These are phyloP conservation scores for Acrocephalus kingi DNA, from an alignment of 2,113 vertebrate species.

Conservation along the genomic window DNA sequence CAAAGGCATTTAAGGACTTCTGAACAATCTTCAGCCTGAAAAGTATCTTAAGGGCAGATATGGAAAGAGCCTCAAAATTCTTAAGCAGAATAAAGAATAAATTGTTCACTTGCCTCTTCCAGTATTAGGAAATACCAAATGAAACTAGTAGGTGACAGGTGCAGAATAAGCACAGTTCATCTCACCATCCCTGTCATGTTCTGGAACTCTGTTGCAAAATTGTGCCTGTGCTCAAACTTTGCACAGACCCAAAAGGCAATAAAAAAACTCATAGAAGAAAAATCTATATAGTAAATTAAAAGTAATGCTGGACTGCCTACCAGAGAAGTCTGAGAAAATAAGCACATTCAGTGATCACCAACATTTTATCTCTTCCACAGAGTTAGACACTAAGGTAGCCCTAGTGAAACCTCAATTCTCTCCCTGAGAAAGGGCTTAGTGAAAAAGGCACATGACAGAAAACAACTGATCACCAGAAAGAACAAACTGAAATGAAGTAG, in stretches of 20 bases:
- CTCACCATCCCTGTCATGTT: neutral
- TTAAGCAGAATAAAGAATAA: neutral
- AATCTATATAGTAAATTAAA: neutral
- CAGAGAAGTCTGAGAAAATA: neutral
- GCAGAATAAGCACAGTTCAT: neutral
- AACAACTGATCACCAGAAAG: neutral
- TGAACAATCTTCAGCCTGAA: neutral
- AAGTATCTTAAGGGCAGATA: neutral
- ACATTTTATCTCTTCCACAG: neutral
- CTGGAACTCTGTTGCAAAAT: neutral
- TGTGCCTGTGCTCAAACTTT: neutral
- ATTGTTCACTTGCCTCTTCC: neutral
- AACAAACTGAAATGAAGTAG: neutral
- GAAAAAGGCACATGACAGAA: neutral
- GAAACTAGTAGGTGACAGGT: neutral
- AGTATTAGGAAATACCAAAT: neutral
- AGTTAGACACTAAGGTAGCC: neutral
- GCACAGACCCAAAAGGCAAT: neutral
- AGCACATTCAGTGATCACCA: neutral
- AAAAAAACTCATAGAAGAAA: neutral
- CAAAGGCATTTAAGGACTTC: slow-evolving; percentile 17
- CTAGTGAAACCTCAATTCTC: neutral
- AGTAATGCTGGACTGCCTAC: neutral
- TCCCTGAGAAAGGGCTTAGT: neutral
- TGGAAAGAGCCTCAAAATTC: neutral